These are phyloP conservation scores for Hesperophylax magnus DNA, from an alignment of 1,140 invertebrate genomes.

Conservation along the genomic window DNA sequence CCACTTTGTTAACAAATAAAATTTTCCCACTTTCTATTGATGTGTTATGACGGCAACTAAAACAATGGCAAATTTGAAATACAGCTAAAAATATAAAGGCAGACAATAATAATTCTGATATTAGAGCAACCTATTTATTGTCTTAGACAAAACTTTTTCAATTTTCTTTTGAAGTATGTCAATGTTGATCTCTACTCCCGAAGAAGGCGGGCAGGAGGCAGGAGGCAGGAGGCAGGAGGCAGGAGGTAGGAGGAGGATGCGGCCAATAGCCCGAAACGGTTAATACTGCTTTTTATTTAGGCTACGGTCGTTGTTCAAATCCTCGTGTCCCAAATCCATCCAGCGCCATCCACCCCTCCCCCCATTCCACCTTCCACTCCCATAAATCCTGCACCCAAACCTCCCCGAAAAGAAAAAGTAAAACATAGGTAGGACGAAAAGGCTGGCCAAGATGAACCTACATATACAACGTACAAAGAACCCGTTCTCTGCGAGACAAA, in stretches of 20 bases:
- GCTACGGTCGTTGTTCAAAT: slow-evolving; percentile 47
- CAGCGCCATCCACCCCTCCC: background rate
- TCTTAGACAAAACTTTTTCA: slow-evolving; percentile 51
- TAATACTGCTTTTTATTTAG: slow-evolving; percentile 39
- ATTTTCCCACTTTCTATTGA: too few relatives aligned
- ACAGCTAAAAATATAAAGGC: slow-evolving; percentile 12
- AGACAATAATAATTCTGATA: slow-evolving; percentile 51
- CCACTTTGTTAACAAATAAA: too few relatives aligned
- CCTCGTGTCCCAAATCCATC: slow-evolving; percentile 45
- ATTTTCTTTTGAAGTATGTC: slow-evolving; percentile 51
- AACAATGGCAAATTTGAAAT: too few relatives aligned
- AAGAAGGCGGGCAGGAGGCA: slow-evolving; percentile 36
- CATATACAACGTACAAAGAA: slow-evolving; percentile 33
- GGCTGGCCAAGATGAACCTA: slow-evolving; percentile 36
- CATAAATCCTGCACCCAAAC: slow-evolving; percentile 33
- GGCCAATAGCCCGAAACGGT: slow-evolving; percentile 54
- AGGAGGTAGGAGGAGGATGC: slow-evolving; percentile 17
- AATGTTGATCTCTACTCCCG: slow-evolving; percentile 53
- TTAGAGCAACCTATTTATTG: slow-evolving; percentile 38
- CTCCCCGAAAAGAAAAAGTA: slow-evolving; percentile 50
- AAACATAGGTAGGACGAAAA: slow-evolving; percentile 57
- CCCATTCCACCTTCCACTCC: background rate
- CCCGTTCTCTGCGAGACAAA: background rate
- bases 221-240: too few relatives aligned
- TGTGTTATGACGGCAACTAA: too few relatives aligned